phyloP scores from a whole-genome alignment of 2,797 vertebrate species.

The Ataeniobius toweri region DNA sequence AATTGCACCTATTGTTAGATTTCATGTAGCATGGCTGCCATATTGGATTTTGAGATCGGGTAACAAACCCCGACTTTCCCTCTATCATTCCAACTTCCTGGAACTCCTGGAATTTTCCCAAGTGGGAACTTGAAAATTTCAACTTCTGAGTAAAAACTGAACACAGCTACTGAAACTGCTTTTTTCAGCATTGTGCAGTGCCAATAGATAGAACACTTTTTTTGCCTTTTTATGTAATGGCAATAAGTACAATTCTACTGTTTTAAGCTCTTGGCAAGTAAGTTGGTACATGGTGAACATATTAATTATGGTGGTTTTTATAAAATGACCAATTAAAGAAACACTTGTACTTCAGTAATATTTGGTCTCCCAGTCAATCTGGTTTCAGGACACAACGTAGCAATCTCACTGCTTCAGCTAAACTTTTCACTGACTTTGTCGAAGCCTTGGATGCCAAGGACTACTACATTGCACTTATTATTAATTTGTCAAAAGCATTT shows the following conservation, averaged over 20 bases:
- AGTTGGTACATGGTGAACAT: background rate
- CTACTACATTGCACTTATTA: background rate
- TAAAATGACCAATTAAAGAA: background rate
- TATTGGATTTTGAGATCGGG: too few relatives aligned
- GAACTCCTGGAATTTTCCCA: too few relatives aligned
- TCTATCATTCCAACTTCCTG: too few relatives aligned
- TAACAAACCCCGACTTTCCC: too few relatives aligned
- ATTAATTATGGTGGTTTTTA: background rate
- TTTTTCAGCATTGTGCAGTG: background rate
- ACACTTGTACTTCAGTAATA: background rate
- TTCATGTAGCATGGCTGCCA: too few relatives aligned
- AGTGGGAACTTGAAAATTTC: too few relatives aligned
- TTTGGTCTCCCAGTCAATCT: background rate
- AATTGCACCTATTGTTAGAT: too few relatives aligned
- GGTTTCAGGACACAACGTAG: background rate
- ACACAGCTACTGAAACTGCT: too few relatives aligned
- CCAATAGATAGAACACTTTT: background rate
- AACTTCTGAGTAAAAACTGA: too few relatives aligned
- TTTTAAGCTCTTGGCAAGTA: background rate
- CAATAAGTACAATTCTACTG: background rate
- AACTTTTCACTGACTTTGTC: background rate
- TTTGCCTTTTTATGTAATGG: background rate
- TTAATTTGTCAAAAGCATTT: background rate
- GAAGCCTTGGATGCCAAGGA: background rate
- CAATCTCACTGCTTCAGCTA: background rate